Base-by-base conservation (phyloP, 2,113 vertebrate genomes). In the Pachypanchax playfairii region DNA sequence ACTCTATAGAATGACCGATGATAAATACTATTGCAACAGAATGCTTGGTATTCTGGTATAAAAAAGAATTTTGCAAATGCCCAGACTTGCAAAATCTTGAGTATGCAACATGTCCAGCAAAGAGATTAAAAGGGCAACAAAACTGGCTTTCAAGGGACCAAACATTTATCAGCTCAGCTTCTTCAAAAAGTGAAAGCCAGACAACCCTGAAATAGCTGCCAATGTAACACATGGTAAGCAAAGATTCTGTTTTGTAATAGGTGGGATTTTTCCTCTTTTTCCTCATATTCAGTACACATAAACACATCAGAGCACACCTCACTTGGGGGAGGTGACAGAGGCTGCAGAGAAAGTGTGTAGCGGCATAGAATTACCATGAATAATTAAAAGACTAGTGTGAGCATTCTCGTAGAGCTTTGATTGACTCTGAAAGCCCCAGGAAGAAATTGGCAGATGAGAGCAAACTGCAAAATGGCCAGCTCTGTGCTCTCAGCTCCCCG, bases 331-430 rank as follows among this genome's bases (percentile, higher is more conserved):
- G 80, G 82, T 42, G 85, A 88, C 80, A 80, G 82, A 70, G 82
- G 79, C 79, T 80, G 80, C 70, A 82, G 73, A 79, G 79, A 71
- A 83, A 77, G 69, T 82, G 82, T 80, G 78, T 85, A 57, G 22
- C 72, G 74, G 79, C 85, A 62, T 81, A 80, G 70, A 60, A 75
- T 79, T 59, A 85, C 60, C 57, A 90, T 93, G 87, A 93, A 91
- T 91, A 92, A 92, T 92, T 88, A 88, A 92, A 80, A 80, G 78
- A 77, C 82, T 81, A 82, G 88, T 88, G 88, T 88, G 88, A 89
- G 86, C 85, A 88, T 90, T 92, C 89, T 91, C 77, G 66, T 89
- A 70, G 79, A 84, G 85, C 84, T 90, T 84, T 91, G 80, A 89
- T 86, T 90, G 86, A 89, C 80, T 91, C 87, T 90, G 80, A 91